Percentiles rank a stretch among this genome's conserved stretches.
phyloP scores from a whole-genome alignment of 1,140 invertebrate species.

The Acyrthosiphon pisum region DNA sequence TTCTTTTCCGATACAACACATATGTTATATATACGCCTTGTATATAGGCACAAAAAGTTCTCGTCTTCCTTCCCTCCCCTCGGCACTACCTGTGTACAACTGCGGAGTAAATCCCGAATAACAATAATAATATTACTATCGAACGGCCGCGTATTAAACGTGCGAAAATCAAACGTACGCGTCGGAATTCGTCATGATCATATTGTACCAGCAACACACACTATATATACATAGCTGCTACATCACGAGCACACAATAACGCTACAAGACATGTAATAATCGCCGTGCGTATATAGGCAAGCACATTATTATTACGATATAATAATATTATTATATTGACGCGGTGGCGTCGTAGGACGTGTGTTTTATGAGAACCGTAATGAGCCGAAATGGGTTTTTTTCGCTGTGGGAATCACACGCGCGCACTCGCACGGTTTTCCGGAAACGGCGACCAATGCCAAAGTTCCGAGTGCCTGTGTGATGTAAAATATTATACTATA shows the following conservation, averaged over 20 bases:
- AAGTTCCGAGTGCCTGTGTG: not conserved
- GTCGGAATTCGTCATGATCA: conserved; percentile 19
- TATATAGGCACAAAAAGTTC: not conserved
- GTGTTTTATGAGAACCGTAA: conserved; percentile 37
- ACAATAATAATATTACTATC: not conserved
- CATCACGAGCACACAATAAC: not conserved
- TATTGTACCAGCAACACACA: not conserved
- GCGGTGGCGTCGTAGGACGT: not conserved
- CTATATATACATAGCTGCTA: not conserved
- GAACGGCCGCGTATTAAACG: not conserved
- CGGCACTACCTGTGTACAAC: not conserved
- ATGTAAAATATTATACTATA: no score
- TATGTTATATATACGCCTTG: no score
- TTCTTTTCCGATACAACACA: not conserved
- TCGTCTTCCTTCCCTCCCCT: not conserved
- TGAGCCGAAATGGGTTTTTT: conserved; percentile 30
- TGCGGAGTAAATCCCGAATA: not conserved
- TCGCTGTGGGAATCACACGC: conserved; percentile 6
- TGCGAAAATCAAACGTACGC: conserved; percentile 45
- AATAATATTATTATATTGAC: not conserved
- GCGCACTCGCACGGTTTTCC: not conserved
- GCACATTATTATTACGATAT: not conserved
- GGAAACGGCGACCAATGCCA: not conserved
- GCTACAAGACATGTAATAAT: not conserved
- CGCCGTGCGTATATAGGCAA: not conserved